These are phyloP conservation scores for Onychostruthus taczanowskii DNA, from an alignment of 2,113 vertebrate genomes.

Conservation along the genomic window DNA sequence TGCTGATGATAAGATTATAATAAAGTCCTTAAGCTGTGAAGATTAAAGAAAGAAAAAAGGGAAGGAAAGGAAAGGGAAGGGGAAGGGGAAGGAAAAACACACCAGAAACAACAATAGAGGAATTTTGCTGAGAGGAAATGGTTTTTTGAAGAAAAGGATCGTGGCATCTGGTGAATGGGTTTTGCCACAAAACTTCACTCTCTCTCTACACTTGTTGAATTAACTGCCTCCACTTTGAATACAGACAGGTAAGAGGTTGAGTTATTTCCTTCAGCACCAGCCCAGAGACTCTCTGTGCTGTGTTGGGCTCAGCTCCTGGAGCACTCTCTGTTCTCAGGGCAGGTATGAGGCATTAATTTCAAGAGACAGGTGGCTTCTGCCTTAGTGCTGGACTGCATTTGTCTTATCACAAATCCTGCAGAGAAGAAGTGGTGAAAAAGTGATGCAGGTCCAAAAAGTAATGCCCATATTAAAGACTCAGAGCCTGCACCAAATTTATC, in stretches of 20 bases:
- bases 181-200: background rate
- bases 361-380: background rate
- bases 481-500: background rate
- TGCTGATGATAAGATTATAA: background rate
- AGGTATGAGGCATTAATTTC: background rate
- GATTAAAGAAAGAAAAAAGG: background rate
- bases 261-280: background rate
- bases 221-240: background rate
- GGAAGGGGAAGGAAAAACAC: background rate
- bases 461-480: background rate
- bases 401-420: background rate
- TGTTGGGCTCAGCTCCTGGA: background rate
- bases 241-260: background rate
- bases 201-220: background rate
- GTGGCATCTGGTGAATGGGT: background rate
- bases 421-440: background rate
- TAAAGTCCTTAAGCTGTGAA: background rate
- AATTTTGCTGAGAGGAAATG: background rate
- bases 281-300: background rate
- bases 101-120: background rate
- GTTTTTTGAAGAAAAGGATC: background rate
- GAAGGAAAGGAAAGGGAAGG: accelerated
- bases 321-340: background rate
- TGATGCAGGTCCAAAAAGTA: background rate
- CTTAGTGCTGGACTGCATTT: background rate